Percentiles rank a stretch among this genome's conserved stretches.
These are phyloP conservation scores for Silurus lanzhouensis DNA, from an alignment of 2,797 vertebrate genomes.

Conservation along the genomic window DNA sequence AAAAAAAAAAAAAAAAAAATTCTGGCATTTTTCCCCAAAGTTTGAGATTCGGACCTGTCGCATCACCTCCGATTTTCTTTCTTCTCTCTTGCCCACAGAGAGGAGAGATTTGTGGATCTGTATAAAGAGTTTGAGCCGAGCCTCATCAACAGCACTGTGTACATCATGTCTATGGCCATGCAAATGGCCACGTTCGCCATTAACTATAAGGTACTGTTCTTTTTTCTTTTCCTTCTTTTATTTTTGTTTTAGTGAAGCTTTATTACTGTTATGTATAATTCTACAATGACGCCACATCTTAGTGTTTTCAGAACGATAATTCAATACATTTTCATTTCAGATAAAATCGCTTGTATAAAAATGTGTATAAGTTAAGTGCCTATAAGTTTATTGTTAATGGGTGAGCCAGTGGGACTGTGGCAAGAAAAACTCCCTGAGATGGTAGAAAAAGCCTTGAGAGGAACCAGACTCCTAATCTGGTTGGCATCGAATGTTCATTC, in stretches of 20 bases:
- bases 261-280: background rate
- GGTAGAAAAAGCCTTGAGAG: no score
- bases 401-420: no score
- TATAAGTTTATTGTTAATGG: no score
- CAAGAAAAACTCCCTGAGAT: no score
- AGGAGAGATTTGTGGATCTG: constrained; percentile 88
- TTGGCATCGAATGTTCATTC: no score
- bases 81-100: constrained; percentile 68
- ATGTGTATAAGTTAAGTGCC: no score
- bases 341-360: no score
- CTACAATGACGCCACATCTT: background rate
- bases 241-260: background rate
- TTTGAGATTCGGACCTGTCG: background rate
- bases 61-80: background rate
- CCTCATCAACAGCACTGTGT: constrained; percentile 96
- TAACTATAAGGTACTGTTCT: constrained; percentile 89
- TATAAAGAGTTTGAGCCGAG: constrained; percentile 96
- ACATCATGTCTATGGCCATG: constrained; percentile 99
- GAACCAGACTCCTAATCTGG: no score
- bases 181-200: constrained; percentile 99
- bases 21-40: background rate
- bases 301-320: background rate
- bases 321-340: no score
- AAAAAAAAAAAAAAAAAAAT: no score
- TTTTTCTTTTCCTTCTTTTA: no score